Base-by-base conservation (phyloP, 37 sponge, comb jelly and placozoan genomes). In the Bolinopsis microptera region DNA sequence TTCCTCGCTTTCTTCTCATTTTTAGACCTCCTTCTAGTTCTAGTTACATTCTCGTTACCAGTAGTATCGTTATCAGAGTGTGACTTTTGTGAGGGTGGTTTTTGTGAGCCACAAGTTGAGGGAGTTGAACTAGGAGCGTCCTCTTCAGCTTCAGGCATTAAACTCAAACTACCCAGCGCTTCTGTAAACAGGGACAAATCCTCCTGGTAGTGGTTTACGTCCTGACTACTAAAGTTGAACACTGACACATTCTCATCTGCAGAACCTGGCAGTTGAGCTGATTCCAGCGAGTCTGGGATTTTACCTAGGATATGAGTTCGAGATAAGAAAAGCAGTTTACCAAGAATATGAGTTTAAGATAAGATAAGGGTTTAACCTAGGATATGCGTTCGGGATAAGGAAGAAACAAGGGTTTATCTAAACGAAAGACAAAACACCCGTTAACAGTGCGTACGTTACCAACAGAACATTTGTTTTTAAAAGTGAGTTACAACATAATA, bases 141-240 rank as follows among this genome's bases (percentile, higher is more conserved):
- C 27, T 77, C 80, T 32, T 77, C 80, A 1, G 80, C 80, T 32
- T 77, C 80, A 1, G 80, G 80, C 80, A 77, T 77, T 36, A 77
- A 32, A 77, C 80, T 77, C 36, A 77, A 32, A 77, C 80, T 77
- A 21, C 80, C 80, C 80, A 77, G 80, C 2, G 80, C 80, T 34
- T 77, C 80, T 34, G 34, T 77, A 18, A 77, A 77, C 21, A 77
- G 80, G 37, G 80, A 35, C 80, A 32, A 32, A 35, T 41, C 90
- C 28, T 86, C 41, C 61, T 86, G 90, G 90, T 86, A 86, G 9
- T 35, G 34, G 41, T 35, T 86, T 0, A 86, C 90, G 90, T 86
- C 90, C 90, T 86, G 41, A 23, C 61, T 86, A 26, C 61, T 86
- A 48, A 86, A 86, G n/a, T 86, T 86, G 48, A 86, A 86, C 31